Percentiles rank a stretch among this genome's conserved stretches.
phyloP scores from a whole-genome alignment of 2,113 vertebrate genomes.

The Sula dactylatra region DNA sequence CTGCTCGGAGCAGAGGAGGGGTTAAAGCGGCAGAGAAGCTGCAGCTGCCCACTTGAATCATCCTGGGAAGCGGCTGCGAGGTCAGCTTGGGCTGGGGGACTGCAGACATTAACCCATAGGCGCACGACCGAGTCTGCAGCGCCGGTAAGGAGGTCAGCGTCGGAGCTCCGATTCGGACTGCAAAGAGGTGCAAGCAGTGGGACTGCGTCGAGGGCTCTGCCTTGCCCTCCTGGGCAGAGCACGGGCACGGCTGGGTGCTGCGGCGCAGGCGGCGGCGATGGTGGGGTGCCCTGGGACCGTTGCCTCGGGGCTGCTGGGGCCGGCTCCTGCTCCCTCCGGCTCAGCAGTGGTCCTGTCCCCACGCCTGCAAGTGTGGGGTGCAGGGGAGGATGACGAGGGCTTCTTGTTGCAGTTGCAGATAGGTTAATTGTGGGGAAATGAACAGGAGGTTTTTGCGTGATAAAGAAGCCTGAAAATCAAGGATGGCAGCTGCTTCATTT shows the following conservation, averaged over 20 bases:
- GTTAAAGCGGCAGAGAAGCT: constrained; percentile 20
- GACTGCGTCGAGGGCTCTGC: neutral
- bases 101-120: constrained; percentile 8
- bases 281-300: accelerated
- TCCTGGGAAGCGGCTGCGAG: constrained; percentile 1
- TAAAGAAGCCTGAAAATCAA: constrained; percentile 66
- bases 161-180: neutral
- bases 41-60: constrained; percentile 55
- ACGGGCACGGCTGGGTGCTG: accelerated
- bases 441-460: constrained; percentile 50
- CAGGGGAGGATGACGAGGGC: neutral
- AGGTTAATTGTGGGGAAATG: neutral
- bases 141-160: neutral
- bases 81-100: neutral
- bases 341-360: neutral
- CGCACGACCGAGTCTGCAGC: neutral
- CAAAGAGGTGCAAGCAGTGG: too few species aligned
- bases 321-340: accelerated
- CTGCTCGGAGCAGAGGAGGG: neutral
- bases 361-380: accelerated
- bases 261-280: accelerated
- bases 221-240: neutral
- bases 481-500: constrained; percentile 64
- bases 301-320: neutral
- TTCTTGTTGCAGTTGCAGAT: neutral